Percentiles rank a stretch among this genome's conserved stretches.
phyloP scores from a whole-genome alignment of 2,797 vertebrate species.

The Cheirogaleus major region DNA sequence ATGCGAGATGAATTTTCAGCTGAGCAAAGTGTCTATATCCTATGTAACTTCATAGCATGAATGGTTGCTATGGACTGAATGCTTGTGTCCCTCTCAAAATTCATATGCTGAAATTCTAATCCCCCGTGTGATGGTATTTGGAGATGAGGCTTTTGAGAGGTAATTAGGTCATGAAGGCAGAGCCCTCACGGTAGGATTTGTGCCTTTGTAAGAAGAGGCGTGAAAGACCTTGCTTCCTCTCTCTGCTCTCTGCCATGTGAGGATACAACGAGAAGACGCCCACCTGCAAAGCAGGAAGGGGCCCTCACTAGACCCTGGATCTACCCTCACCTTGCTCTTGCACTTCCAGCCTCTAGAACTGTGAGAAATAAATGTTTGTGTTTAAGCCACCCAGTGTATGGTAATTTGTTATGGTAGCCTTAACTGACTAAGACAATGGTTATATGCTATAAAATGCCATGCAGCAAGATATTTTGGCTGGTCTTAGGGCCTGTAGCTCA shows the following conservation, averaged over 20 bases:
- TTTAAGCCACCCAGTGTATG: not conserved
- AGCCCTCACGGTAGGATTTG: not conserved
- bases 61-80: not conserved
- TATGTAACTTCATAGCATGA: not conserved
- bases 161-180: not conserved
- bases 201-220: not conserved
- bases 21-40: not conserved
- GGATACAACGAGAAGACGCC: not conserved
- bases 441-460: not conserved
- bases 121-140: not conserved
- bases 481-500: not conserved
- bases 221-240: not conserved
- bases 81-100: not conserved
- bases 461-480: not conserved
- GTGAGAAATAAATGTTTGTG: not conserved
- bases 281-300: not conserved
- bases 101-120: not conserved
- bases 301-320: not conserved
- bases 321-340: not conserved
- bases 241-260: not conserved
- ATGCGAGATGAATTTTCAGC: not conserved
- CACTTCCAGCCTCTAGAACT: not conserved
- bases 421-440: not conserved
- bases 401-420: not conserved
- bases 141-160: not conserved